Conservation (phyloP, 2,113 vertebrate genomes). For the Gallinago paraguaiae region DNA sequence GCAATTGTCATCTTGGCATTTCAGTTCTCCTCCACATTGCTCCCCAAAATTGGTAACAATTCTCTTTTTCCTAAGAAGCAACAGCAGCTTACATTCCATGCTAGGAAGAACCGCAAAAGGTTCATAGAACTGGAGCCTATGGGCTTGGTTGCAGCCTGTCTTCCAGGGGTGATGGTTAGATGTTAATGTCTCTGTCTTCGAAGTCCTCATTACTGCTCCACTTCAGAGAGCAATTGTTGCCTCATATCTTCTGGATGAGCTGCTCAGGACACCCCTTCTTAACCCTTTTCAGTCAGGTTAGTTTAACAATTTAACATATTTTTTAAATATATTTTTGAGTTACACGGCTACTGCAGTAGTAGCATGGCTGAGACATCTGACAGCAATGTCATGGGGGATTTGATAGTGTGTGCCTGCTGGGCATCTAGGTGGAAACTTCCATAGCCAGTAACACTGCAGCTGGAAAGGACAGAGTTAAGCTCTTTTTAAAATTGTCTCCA, state of each 20-base stretch:
- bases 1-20: neutral
- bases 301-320: neutral
- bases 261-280: neutral
- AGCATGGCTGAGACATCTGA: neutral
- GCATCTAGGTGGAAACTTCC: neutral
- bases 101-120: neutral
- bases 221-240: neutral
- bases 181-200: neutral
- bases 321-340: neutral
- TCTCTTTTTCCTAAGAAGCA: neutral
- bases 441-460: neutral
- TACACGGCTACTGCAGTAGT: neutral
- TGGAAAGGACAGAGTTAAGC: neutral
- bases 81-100: neutral
- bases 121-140: neutral
- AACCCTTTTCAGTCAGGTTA: neutral
- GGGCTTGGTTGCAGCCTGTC: neutral
- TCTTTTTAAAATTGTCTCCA: neutral
- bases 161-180: neutral
- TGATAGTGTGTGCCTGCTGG: neutral
- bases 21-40: neutral
- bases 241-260: neutral
- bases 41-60: neutral
- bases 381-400: no score
- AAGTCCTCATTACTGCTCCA: neutral